Conservation (phyloP, 2,797 vertebrate species). For the Prionace glauca region DNA sequence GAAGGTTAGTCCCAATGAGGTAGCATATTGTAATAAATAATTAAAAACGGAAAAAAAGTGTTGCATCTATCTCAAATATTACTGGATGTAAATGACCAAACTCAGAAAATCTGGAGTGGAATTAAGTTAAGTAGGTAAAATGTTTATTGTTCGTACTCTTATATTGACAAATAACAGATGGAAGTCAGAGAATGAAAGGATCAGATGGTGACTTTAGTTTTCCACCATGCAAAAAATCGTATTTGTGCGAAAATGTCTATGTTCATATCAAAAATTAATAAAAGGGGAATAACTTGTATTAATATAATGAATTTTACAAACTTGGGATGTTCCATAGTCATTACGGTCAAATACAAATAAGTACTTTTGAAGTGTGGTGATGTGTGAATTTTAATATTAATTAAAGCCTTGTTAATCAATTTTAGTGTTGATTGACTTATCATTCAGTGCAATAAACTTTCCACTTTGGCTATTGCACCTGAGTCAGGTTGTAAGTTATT, state of each 20-base stretch:
- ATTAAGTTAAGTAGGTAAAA: background rate
- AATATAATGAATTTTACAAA: background rate
- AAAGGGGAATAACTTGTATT: background rate
- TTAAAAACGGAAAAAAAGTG: background rate
- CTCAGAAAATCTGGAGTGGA: background rate
- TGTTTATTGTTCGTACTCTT: background rate
- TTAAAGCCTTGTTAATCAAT: background rate
- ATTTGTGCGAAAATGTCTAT: background rate
- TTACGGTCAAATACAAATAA: background rate
- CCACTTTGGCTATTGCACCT: background rate
- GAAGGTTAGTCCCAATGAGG: background rate
- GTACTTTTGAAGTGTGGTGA: background rate
- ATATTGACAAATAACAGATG: background rate
- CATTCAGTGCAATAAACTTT: background rate
- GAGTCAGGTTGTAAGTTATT: background rate
- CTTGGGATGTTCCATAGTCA: background rate
- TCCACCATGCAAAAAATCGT: background rate
- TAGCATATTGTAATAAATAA: background rate
- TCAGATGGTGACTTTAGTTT: background rate
- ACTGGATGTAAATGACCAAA: background rate
- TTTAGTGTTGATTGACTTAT: background rate
- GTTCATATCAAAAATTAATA: background rate
- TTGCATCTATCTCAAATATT: background rate
- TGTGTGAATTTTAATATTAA: background rate
- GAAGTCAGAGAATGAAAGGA: background rate